Conservation (phyloP, 2,113 vertebrate genomes). For the Condylura cristata region DNA sequence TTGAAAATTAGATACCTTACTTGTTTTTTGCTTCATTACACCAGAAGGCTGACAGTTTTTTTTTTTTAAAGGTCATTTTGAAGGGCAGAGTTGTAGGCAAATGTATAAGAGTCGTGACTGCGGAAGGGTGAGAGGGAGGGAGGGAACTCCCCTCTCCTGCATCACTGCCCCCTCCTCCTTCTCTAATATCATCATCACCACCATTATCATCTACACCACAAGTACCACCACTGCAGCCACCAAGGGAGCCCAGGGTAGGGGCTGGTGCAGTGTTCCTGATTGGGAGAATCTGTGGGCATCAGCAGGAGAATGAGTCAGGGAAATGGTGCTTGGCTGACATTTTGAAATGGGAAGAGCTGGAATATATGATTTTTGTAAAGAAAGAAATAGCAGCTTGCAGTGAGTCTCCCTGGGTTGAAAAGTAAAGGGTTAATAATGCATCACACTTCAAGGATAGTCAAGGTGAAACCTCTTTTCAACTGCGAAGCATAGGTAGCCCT, state of each 20-base stretch:
- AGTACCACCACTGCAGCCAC: slow-evolving; percentile 3
- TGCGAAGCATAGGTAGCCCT: slow-evolving; percentile 68
- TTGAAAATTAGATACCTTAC: slow-evolving; percentile 4
- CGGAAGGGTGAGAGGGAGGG: slow-evolving; percentile 26
- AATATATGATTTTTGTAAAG: neutral
- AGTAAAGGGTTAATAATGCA: slow-evolving; percentile 94
- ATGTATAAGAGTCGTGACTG: slow-evolving; percentile 78
- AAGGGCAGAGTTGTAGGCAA: slow-evolving; percentile 87
- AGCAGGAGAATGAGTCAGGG: slow-evolving; percentile 71
- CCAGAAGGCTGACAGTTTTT: slow-evolving; percentile 32
- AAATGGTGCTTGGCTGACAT: slow-evolving; percentile 78
- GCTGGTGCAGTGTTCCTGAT: neutral
- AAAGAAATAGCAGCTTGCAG: neutral
- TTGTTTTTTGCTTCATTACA: neutral
- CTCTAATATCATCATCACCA: neutral
- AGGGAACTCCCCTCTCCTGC: slow-evolving; percentile 57
- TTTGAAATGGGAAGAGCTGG: slow-evolving; percentile 67
- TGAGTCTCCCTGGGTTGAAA: neutral
- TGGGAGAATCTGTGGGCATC: slow-evolving; percentile 37
- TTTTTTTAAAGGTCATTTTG: slow-evolving; percentile 88
- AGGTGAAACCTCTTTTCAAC: slow-evolving; percentile 87
- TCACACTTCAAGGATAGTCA: slow-evolving; percentile 94
- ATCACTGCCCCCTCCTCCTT: slow-evolving; percentile 59
- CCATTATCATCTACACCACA: neutral
- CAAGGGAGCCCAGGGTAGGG: neutral